These are phyloP conservation scores for Neocrepidodera transversa DNA, from an alignment of 2,888 invertebrate genomes.

Conservation along the genomic window DNA sequence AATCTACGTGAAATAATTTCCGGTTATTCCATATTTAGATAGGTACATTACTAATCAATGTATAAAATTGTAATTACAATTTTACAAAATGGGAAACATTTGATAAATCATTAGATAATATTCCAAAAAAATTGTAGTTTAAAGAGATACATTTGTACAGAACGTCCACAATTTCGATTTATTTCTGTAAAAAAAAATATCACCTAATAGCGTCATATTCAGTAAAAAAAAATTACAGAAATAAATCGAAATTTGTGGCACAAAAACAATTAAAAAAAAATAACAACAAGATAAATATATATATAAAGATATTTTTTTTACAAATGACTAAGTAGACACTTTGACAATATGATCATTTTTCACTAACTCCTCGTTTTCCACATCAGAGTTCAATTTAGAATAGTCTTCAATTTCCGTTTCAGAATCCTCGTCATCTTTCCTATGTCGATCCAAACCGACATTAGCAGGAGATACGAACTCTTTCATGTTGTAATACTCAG, in stretches of 20 bases:
- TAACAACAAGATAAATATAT: conserved; percentile 16
- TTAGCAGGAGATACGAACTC: conserved; percentile 60
- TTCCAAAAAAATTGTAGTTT: conserved; percentile 14
- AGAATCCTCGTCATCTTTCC: conserved; percentile 63
- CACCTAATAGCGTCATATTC: no score
- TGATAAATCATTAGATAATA: conserved; percentile 11
- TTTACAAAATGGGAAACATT: not conserved
- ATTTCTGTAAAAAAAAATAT: no score
- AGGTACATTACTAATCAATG: no score
- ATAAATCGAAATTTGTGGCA: not conserved
- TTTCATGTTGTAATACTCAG: conserved; percentile 56
- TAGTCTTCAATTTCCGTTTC: conserved; percentile 54
- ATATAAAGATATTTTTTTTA: conserved; percentile 7
- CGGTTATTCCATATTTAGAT: no score
- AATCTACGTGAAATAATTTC: no score
- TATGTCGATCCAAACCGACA: conserved; percentile 61
- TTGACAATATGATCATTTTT: conserved; percentile 69
- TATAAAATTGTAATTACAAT: conserved; percentile 1
- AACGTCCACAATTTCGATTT: not conserved
- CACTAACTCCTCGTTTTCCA: conserved; percentile 63
- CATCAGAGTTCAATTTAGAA: conserved; percentile 36
- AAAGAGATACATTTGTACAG: conserved; percentile 1
- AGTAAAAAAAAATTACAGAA: no score
- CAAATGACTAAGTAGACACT: conserved; percentile 65
- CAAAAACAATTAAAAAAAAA: conserved; percentile 9